A percentile compares a stretch with the other conserved stretches of the same genome.
Conservation (phyloP, 2,113 vertebrate species). For the Megaptera novaeangliae region DNA sequence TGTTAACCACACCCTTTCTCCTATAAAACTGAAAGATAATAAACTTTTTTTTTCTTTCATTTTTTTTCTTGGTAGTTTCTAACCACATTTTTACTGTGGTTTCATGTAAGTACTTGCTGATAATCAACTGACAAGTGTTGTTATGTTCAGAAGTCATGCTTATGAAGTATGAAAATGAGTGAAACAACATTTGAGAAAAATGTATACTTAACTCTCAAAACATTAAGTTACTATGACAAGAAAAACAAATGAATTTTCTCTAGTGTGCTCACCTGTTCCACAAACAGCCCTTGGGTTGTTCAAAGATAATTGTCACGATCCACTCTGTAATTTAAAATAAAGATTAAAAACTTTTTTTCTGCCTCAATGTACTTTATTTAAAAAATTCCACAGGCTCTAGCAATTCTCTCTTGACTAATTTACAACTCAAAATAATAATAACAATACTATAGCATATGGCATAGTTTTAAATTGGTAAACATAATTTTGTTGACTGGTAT, state of each 20-base stretch:
- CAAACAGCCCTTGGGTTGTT: constrained; percentile 12
- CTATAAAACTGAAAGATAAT: constrained; percentile 70
- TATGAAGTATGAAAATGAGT: neutral
- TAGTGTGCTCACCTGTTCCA: neutral
- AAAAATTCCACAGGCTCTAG: neutral
- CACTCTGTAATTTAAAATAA: constrained; percentile 19
- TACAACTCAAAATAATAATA: neutral
- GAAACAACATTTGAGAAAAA: neutral
- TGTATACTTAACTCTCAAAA: neutral
- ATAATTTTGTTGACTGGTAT: neutral
- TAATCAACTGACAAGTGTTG: constrained; percentile 34
- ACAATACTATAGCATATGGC: neutral
- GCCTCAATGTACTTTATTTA: neutral
- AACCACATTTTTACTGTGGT: constrained; percentile 73
- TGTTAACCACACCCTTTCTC: constrained; percentile 74
- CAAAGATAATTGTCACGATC: neutral
- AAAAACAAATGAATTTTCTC: constrained; percentile 6
- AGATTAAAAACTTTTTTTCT: neutral
- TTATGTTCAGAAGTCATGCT: constrained; percentile 17
- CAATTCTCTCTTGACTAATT: constrained; percentile 7
- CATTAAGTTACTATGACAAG: neutral
- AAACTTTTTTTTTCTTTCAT: neutral
- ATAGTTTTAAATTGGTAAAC: neutral
- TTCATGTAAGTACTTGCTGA: constrained; percentile 55
- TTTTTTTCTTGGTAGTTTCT: constrained; percentile 56